Evolutionary conservation across 2,113 vertebrate species (phyloP), one percentile per base, ranked within the genome.

Genomic region (Hassar affinis): DNA sequence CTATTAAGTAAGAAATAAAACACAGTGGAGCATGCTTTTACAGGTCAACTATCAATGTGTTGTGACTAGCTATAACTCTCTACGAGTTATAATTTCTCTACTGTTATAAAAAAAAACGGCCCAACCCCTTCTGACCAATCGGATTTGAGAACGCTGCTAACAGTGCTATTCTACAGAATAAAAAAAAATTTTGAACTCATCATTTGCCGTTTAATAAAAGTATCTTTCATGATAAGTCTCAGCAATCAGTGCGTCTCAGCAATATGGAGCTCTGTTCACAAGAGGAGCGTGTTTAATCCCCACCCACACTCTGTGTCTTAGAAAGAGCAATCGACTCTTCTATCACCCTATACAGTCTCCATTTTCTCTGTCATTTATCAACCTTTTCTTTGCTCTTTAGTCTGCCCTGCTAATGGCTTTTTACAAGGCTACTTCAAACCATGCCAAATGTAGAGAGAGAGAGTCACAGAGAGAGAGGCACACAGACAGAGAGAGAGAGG

Each of bases 321-420:
- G 72, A 85, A 80, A 80, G 86, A 69, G 75, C 77, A 81, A 85
- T 85, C 71, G 78, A 78, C 84, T 87, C 77, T 80, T 81, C 74
- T 84, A 79, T 71, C 86, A 64, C 86, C 81, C 78, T 84, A 81
- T 81, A 85, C 81, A 79, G 85, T 85, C 81, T 87, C 85, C 66
- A 81, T 87, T 85, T 78, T 84, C 87, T 72, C 81, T 88, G 87
- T 85, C 78, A 38, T 87, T 88, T 54, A 88, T 88, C 87, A 88
- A 87, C 81, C 84, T 85, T 88, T 85, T 69, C 85, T 88, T 79
- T 88, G 85, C 85, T 86, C 85, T 87, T 88, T 87, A 88, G 78
- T 66, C 85, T 84, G 77, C 85, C 74, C 75, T 62, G 76, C 74
- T 89, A 87, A 88, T 83, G 76, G 84, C 78, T 80, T 64, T 83